Conservation (phyloP, 2,888 invertebrate species). For the Syritta pipiens region DNA sequence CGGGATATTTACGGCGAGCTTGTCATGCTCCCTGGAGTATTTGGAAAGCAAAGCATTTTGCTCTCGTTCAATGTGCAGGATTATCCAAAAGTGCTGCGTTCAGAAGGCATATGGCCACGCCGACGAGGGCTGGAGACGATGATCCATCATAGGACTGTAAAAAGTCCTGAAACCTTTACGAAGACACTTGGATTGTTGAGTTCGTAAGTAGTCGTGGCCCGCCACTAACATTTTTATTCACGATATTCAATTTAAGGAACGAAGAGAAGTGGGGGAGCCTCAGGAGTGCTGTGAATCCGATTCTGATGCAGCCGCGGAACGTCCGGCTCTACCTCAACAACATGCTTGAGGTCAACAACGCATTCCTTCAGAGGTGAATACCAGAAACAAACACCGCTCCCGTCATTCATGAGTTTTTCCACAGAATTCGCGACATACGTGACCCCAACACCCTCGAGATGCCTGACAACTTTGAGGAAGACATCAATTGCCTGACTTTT, state of each 20-base stretch:
- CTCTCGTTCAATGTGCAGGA: slow-evolving; percentile 80
- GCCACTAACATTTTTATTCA: too few relatives aligned
- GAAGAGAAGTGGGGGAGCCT: slow-evolving; percentile 84
- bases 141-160: slow-evolving; percentile 74
- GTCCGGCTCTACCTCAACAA: slow-evolving; percentile 79
- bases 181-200: slow-evolving; percentile 64
- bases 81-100: slow-evolving; percentile 76
- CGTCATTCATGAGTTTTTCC: slow-evolving; percentile 44
- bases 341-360: slow-evolving; percentile 79
- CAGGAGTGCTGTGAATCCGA: slow-evolving; percentile 83
- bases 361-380: slow-evolving; percentile 70
- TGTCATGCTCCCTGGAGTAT: slow-evolving; percentile 76
- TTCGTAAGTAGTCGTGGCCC: slow-evolving; percentile 32
- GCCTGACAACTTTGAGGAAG: slow-evolving; percentile 78
- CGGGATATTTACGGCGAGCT: slow-evolving; percentile 76
- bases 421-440: slow-evolving; percentile 73
- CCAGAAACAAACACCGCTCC: background rate
- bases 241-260: too few relatives aligned
- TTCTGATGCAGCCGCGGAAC: slow-evolving; percentile 82
- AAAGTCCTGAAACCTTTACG: slow-evolving; percentile 70
- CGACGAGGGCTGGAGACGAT: slow-evolving; percentile 75
- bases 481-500: slow-evolving; percentile 81
- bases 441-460: slow-evolving; percentile 73
- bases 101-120: slow-evolving; percentile 60
- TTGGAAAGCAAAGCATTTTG: slow-evolving; percentile 73